Percentiles rank a stretch among this genome's conserved stretches.
Conservation (phyloP, 2,113 vertebrate species). For the Amblyopsis rosae region DNA sequence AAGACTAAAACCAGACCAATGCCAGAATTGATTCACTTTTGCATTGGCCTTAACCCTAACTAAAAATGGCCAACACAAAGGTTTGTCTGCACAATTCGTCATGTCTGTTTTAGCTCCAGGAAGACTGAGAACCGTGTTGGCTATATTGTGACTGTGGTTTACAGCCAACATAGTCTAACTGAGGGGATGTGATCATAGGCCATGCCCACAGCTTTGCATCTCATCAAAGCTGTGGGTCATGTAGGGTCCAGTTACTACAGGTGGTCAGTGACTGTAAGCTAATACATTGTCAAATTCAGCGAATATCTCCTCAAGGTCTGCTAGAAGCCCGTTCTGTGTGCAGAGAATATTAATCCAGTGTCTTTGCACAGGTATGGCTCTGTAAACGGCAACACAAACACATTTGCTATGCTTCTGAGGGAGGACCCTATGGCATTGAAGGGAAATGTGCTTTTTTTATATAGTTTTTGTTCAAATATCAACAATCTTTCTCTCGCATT, state of each 20-base stretch:
- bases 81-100: constrained; percentile 6
- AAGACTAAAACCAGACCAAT: not conserved
- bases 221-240: constrained; percentile 41
- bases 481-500: no score
- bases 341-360: no score
- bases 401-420: no score
- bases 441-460: no score
- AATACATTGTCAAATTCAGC: no score
- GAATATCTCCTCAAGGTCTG: no score
- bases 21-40: not conserved
- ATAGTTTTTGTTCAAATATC: no score
- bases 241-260: constrained; percentile 41
- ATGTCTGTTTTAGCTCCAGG: constrained; percentile 32
- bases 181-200: constrained; percentile 55
- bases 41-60: not conserved
- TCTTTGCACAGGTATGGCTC: no score
- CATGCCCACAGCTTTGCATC: constrained; percentile 48
- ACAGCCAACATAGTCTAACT: constrained; percentile 52
- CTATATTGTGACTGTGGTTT: constrained; percentile 52
- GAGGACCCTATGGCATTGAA: no score
- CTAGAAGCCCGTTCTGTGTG: no score
- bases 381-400: no score
- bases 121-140: constrained; percentile 39
- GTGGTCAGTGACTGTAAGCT: no score
- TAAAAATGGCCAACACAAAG: constrained; percentile 8